Evolutionary conservation across 2,888 invertebrate species (phyloP), one percentile per base, ranked within the genome.

Genomic region (Caenorhabditis virilis): DNA sequence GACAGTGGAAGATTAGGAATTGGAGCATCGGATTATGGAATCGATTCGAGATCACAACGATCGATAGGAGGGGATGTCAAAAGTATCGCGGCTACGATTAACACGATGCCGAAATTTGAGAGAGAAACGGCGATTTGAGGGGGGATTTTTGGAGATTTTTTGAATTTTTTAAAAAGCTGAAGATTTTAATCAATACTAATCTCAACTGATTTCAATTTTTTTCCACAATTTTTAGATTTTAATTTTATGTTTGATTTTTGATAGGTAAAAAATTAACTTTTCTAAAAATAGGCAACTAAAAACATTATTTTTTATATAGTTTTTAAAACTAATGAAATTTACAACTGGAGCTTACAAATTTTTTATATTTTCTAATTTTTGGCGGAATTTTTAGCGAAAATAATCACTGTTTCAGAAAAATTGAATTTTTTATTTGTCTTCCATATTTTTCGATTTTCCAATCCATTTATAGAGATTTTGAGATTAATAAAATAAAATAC

Each of bases 61-160:
- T 22, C 22, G 5, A n/a, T n/a, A n/a, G 15, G 39, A 1, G 18
- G 47, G 20, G 63, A 60, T 27, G 60, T 50, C 23, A 52, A 46
- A 18, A 64, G 64, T 36, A 27, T 52, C n/a, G 69, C 66, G 1
- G 72, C 73, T 16, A 73, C 74, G 15, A 55, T 67, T 43, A 72
- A 71, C 43, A 73, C 66, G 42, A 60, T 77, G 1, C 71, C 76
- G 1, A 54, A 55, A 20, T 73, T 74, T 48, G 81, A 81, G 36
- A 52, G 80, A n/a, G 82, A 82, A 72, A 82, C 82, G 15, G 78
- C 81, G n/a, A 82, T 82, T 56, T 82, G 60, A 39, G 25, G 26
- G 33, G 7, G 26, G 25, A 30, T 41, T 26, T 53, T 53, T 43
- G 39, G 39, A 54, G 38, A 47, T 46, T 46, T 45, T 53, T 54